Conservation (phyloP, 2,113 vertebrate species). For the Microtus pennsylvanicus region DNA sequence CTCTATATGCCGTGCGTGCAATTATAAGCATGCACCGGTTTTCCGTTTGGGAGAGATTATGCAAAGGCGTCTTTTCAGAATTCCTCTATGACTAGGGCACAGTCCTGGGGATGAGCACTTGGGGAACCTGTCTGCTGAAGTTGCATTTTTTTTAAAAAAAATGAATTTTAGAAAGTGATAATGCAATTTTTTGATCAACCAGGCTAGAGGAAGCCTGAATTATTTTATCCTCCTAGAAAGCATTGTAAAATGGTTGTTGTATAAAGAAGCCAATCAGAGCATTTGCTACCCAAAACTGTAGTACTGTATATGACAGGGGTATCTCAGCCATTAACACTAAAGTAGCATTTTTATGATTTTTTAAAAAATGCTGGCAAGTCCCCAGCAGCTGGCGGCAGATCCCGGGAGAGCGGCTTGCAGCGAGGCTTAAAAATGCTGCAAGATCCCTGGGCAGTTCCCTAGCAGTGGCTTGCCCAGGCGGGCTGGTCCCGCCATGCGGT, state of each 20-base stretch:
- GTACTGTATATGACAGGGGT: background rate
- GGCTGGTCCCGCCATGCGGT: no score
- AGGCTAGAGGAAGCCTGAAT: conserved; percentile 35
- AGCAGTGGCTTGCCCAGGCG: no score
- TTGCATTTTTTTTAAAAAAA: conserved; percentile 40
- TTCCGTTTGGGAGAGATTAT: conserved; percentile 33
- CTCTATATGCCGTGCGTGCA: background rate
- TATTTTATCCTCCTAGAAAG: conserved; percentile 48
- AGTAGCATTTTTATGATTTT: background rate
- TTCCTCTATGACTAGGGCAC: background rate
- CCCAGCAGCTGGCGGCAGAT: no score
- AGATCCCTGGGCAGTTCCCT: no score
- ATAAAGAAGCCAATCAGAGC: background rate
- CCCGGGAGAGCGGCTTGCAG: no score
- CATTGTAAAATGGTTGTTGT: background rate
- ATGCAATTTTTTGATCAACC: conserved; percentile 2
- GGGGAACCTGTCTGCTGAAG: background rate
- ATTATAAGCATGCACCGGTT: background rate
- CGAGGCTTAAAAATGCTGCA: no score
- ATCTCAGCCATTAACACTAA: background rate
- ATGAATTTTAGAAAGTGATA: conserved; percentile 62
- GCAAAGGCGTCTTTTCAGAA: conserved; percentile 30
- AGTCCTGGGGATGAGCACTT: background rate
- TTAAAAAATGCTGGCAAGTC: no score
- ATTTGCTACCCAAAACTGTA: background rate